Percentiles rank a stretch among this genome's conserved stretches.
These are phyloP conservation scores for Spicauda simplicius DNA, from an alignment of 2,888 invertebrate genomes.

Conservation along the genomic window DNA sequence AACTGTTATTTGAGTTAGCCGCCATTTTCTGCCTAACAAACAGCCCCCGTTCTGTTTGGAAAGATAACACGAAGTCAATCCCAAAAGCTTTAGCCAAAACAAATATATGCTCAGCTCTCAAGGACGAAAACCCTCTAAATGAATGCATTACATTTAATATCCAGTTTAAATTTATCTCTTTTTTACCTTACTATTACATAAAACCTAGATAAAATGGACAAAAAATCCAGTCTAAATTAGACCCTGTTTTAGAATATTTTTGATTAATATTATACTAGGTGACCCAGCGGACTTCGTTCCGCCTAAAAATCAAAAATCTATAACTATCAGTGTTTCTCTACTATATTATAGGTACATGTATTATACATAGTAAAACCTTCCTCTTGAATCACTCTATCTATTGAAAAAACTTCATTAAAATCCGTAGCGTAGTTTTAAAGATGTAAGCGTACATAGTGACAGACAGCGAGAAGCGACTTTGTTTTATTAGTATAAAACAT, in stretches of 20 bases:
- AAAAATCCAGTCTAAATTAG: background rate
- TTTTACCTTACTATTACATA: background rate
- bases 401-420: too few species aligned
- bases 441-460: too few species aligned
- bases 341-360: too few species aligned
- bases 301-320: too few species aligned
- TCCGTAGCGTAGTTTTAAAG: too few species aligned
- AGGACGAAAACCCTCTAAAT: constrained; percentile 48
- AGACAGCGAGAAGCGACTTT: too few species aligned
- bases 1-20: constrained; percentile 44
- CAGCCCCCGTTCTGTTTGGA: constrained; percentile 67
- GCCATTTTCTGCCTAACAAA: constrained; percentile 57
- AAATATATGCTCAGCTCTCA: constrained; percentile 76
- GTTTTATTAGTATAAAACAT: too few species aligned
- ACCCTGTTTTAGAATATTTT: background rate
- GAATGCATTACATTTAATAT: constrained; percentile 3
- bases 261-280: too few species aligned
- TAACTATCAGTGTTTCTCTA: too few species aligned
- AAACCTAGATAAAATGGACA: background rate
- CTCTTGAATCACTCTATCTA: too few species aligned
- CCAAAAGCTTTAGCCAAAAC: constrained; percentile 66
- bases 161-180: constrained; percentile 9
- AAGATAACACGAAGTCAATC: constrained; percentile 74
- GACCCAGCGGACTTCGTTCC: too few species aligned
- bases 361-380: too few species aligned